A percentile compares a stretch with the other conserved stretches of the same genome.
These are phyloP conservation scores for Callyntrura guangdongensis DNA, from an alignment of 2,888 invertebrate genomes.

Conservation along the genomic window DNA sequence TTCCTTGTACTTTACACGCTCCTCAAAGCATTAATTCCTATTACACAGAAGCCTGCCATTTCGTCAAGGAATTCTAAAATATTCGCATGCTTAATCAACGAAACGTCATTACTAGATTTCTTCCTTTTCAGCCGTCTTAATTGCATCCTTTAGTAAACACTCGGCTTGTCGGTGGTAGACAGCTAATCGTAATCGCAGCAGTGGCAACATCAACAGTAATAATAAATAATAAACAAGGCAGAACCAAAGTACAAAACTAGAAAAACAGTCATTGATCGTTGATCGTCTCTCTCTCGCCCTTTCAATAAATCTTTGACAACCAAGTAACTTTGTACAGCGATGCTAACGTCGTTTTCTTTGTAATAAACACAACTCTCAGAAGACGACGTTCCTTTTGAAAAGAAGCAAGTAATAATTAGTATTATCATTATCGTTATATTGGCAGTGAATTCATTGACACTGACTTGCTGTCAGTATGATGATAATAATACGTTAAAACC, in stretches of 20 bases:
- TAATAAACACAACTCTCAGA: conserved; percentile 31
- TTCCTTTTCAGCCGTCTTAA: conserved; percentile 60
- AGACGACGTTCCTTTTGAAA: conserved; percentile 8
- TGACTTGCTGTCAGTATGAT: conserved; percentile 1
- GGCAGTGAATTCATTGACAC: conserved; percentile 72
- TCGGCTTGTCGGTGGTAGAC: conserved; percentile 54
- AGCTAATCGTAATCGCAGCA: not conserved
- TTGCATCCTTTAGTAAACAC: conserved; percentile 53
- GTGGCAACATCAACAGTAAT: not conserved
- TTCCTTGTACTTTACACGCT: too few relatives aligned
- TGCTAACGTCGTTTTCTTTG: not conserved
- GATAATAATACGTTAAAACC: not conserved
- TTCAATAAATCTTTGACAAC: not conserved
- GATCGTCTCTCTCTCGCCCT: too few relatives aligned
- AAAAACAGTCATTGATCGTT: conserved; percentile 22
- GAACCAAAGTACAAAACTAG: not conserved
- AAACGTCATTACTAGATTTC: conserved; percentile 43
- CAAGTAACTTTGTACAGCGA: not conserved
- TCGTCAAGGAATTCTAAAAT: conserved; percentile 36
- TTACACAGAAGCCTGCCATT: conserved; percentile 13
- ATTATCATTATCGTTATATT: conserved; percentile 70
- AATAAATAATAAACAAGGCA: conserved; percentile 4
- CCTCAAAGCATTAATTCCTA: conserved; percentile 31
- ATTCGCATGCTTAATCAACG: conserved; percentile 58
- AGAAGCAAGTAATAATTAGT: conserved; percentile 44